Percentiles rank a stretch among this genome's conserved stretches.
These are phyloP conservation scores for Apamea anceps DNA, from an alignment of 2,888 invertebrate species.

Conservation along the genomic window DNA sequence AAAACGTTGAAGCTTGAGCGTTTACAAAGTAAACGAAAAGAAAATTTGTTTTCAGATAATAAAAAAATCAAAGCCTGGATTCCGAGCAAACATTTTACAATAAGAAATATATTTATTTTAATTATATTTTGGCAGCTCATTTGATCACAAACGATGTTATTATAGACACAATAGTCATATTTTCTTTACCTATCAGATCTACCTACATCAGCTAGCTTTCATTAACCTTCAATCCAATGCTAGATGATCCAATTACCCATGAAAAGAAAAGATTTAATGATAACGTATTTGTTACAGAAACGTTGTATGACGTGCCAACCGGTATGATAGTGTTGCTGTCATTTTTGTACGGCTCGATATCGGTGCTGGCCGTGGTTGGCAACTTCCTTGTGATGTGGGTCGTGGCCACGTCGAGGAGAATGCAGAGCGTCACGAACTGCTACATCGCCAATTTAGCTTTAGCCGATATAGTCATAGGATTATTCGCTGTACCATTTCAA, in stretches of 20 bases:
- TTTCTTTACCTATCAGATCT: constrained; percentile 12
- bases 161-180: constrained; percentile 32
- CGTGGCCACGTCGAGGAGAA: constrained; percentile 93
- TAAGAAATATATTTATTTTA: constrained; percentile 11
- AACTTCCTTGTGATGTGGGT: constrained; percentile 97
- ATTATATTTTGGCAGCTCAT: constrained; percentile 13
- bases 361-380: constrained; percentile 94
- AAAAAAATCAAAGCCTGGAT: constrained; percentile 11
- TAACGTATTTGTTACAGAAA: constrained; percentile 84
- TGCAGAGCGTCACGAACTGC: constrained; percentile 96
- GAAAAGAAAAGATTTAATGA: constrained; percentile 41
- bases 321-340: constrained; percentile 94
- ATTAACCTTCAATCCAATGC: constrained; percentile 30
- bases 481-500: constrained; percentile 95
- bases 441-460: constrained; percentile 96
- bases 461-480: constrained; percentile 96
- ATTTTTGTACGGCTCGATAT: constrained; percentile 95
- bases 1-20: constrained; percentile 8
- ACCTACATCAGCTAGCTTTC: constrained; percentile 8
- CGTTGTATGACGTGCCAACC: constrained; percentile 93
- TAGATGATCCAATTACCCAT: constrained; percentile 30
- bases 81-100: constrained; percentile 1
- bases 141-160: constrained; percentile 26
- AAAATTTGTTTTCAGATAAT: constrained; percentile 5
- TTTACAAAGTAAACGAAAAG: constrained; percentile 17